Conservation (phyloP, 2,113 vertebrate species). For the Geococcyx californianus region DNA sequence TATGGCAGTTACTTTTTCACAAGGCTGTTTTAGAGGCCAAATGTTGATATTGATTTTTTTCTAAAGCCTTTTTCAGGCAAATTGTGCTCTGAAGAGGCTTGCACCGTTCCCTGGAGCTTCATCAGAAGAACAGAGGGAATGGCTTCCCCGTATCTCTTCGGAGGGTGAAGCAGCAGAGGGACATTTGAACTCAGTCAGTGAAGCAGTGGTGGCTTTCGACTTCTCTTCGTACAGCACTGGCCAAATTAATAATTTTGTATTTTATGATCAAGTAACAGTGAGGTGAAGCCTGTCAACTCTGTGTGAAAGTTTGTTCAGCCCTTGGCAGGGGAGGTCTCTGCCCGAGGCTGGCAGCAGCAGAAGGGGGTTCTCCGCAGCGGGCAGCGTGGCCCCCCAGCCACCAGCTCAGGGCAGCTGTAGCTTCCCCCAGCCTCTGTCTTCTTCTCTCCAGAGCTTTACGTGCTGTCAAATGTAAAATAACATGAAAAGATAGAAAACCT, state of each 20-base stretch:
- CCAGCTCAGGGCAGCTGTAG: background rate
- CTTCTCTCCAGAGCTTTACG: background rate
- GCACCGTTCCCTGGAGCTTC: background rate
- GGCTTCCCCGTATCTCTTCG: background rate
- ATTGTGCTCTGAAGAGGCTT: background rate
- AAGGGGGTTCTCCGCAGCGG: background rate
- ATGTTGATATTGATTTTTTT: background rate
- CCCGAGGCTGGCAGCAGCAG: background rate
- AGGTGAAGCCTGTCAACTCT: background rate
- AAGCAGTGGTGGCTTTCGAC: background rate
- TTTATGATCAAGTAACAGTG: background rate
- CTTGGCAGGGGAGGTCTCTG: background rate
- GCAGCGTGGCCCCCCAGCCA: accelerated
- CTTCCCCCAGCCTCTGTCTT: background rate
- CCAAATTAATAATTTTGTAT: background rate
- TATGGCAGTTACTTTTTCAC: background rate
- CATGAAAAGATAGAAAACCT: background rate
- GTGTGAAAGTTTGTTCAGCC: background rate
- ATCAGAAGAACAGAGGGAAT: background rate
- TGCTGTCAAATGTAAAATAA: background rate
- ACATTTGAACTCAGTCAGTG: background rate
- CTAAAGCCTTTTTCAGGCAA: no score
- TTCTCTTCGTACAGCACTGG: background rate
- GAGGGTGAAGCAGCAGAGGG: background rate
- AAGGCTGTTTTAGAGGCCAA: background rate